Percentiles rank a stretch among this genome's conserved stretches.
Conservation (phyloP, 2,797 vertebrate species). For the Sebastes miniatus region DNA sequence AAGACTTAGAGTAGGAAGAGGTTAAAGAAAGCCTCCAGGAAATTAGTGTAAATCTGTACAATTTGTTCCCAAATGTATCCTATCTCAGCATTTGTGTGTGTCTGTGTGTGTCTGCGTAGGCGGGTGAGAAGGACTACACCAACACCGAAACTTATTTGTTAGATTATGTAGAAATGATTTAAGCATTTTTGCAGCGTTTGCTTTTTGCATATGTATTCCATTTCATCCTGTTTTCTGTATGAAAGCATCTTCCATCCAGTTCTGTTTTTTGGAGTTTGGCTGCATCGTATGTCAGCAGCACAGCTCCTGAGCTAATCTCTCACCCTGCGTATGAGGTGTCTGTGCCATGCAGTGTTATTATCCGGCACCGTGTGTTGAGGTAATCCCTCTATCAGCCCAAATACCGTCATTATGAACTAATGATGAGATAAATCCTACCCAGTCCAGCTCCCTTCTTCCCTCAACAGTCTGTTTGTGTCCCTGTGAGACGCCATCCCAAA, state of each 20-base stretch:
- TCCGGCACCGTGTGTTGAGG: slow-evolving; percentile 25
- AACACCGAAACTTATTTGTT: neutral
- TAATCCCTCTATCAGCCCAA: slow-evolving; percentile 65
- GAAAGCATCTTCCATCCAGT: neutral
- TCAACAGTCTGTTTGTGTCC: slow-evolving; percentile 38
- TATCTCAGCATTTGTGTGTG: neutral
- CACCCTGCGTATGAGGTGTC: slow-evolving; percentile 20
- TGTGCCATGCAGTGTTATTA: slow-evolving; percentile 33
- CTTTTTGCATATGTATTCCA: neutral
- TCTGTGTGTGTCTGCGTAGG: neutral
- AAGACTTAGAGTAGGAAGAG: neutral
- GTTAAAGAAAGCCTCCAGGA: neutral
- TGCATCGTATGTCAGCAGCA: slow-evolving; percentile 11
- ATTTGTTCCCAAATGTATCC: neutral
- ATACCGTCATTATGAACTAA: slow-evolving; percentile 61
- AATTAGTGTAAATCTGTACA: neutral
- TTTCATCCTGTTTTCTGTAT: neutral
- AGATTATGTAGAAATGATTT: neutral
- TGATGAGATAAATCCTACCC: slow-evolving; percentile 56
- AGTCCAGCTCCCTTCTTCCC: slow-evolving; percentile 34
- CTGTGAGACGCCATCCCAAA: slow-evolving; percentile 28
- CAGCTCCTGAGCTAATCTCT: slow-evolving; percentile 48
- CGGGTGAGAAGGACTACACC: neutral
- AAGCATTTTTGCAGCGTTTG: neutral
- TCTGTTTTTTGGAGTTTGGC: neutral